phyloP scores from a whole-genome alignment of 1,140 invertebrate genomes.

The Hetaerina americana region DNA sequence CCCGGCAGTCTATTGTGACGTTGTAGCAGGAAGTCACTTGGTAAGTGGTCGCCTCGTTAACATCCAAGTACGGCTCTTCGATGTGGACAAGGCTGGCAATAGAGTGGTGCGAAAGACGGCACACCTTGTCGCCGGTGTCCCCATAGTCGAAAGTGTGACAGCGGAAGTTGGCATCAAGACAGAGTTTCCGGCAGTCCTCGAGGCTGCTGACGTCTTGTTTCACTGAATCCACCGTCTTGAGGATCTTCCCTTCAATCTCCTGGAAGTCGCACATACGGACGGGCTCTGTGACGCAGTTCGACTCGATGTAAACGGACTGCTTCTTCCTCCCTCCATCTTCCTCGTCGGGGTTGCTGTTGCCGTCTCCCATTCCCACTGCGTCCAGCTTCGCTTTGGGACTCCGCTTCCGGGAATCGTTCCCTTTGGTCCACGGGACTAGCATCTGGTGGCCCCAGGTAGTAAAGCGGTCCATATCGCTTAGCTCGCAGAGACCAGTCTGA shows the following conservation, averaged over 20 bases:
- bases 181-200: conserved; percentile 35
- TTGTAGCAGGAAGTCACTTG: conserved; percentile 40
- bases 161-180: conserved; percentile 30
- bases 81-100: conserved; percentile 30
- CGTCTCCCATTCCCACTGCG: not conserved
- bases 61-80: conserved; percentile 33
- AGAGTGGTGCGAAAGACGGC: conserved; percentile 37
- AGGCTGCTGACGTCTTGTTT: conserved; percentile 29
- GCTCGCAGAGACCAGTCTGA: conserved; percentile 27
- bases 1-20: conserved; percentile 33
- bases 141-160: conserved; percentile 40
- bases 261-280: conserved; percentile 38
- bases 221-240: conserved; percentile 82
- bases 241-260: conserved; percentile 63
- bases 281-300: conserved; percentile 36
- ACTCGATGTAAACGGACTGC: conserved; percentile 30
- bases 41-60: conserved; percentile 31
- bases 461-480: conserved; percentile 37
- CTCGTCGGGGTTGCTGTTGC: conserved; percentile 8
- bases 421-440: conserved; percentile 12
- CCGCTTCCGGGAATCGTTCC: not conserved
- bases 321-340: conserved; percentile 11
- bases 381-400: conserved; percentile 4
- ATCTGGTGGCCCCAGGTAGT: conserved; percentile 21
- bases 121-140: conserved; percentile 30